These are phyloP conservation scores for Typhlomys cinereus DNA, from an alignment of 2,113 vertebrate genomes.

Conservation along the genomic window DNA sequence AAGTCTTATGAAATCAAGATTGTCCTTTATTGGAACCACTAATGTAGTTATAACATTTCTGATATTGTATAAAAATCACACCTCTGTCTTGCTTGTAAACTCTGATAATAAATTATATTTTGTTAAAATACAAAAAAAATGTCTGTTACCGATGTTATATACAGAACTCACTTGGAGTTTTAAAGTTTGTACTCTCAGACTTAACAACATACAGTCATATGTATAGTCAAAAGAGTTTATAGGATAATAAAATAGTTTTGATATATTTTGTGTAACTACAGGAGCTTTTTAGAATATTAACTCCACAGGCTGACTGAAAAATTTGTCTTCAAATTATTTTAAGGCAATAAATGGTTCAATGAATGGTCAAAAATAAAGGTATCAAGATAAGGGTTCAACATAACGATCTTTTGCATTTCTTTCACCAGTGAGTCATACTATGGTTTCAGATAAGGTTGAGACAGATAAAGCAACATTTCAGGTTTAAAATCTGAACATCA, in stretches of 20 bases:
- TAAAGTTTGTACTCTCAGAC: conserved; percentile 48
- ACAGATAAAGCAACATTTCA: background rate
- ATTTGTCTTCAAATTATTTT: conserved; percentile 51
- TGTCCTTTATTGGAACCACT: too few relatives aligned
- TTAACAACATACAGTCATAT: conserved; percentile 39
- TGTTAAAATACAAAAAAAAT: conserved; percentile 33
- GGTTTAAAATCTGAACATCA: background rate
- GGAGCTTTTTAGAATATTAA: conserved; percentile 46
- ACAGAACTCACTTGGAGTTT: conserved; percentile 58
- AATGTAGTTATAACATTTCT: too few relatives aligned
- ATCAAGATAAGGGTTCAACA: conserved; percentile 5
- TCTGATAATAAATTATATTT: too few relatives aligned
- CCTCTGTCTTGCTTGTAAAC: too few relatives aligned
- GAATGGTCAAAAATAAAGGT: conserved; percentile 42
- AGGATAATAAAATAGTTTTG: conserved; percentile 43
- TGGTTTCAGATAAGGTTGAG: conserved; percentile 15
- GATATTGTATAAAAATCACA: too few relatives aligned
- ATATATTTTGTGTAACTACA: conserved; percentile 37
- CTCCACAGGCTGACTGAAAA: conserved; percentile 28
- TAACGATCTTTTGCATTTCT: conserved; percentile 46
- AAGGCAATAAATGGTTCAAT: conserved; percentile 52
- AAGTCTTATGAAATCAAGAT: too few relatives aligned
- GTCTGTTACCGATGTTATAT: background rate
- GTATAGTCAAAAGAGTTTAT: conserved; percentile 1
- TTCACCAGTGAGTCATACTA: background rate